Conservation (phyloP, 2,113 vertebrate species). For the Glareola pratincola region DNA sequence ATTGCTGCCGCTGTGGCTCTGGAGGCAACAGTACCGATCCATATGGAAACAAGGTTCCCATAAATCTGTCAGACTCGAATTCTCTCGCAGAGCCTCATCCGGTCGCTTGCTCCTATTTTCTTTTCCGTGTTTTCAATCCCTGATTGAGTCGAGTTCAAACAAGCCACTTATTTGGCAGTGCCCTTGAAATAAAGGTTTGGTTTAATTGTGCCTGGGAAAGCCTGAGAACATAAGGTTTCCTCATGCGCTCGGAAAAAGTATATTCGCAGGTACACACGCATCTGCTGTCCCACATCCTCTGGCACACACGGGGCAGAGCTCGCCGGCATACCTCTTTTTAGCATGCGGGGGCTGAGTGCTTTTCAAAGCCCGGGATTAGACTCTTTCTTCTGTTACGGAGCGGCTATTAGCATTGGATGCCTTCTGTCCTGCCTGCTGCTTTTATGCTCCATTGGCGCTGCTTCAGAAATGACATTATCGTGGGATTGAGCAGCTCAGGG, state of each 20-base stretch:
- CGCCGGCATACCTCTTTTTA: conserved; percentile 4
- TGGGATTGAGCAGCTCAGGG: conserved; percentile 33
- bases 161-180: conserved; percentile 32
- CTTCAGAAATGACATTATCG: conserved; percentile 61
- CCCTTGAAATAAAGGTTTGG: conserved; percentile 18
- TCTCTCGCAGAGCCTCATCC: conserved; percentile 50
- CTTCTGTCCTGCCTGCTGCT: conserved; percentile 61
- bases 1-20: neutral
- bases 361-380: conserved; percentile 51
- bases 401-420: conserved; percentile 54
- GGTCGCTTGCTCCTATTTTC: conserved; percentile 22
- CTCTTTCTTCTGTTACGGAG: conserved; percentile 33
- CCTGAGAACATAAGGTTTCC: conserved; percentile 22
- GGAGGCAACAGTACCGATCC: conserved; percentile 29
- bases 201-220: conserved; percentile 10
- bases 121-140: conserved; percentile 31
- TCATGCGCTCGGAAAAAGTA: neutral
- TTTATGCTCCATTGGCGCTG: conserved; percentile 49
- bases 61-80: conserved; percentile 60
- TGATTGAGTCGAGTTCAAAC: conserved; percentile 40
- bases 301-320: neutral
- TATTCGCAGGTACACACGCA: neutral
- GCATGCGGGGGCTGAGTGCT: conserved; percentile 7
- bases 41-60: conserved; percentile 58
- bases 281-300: conserved; percentile 20